Evolutionary conservation across 2,888 invertebrate genomes (phyloP).

Genomic region (Euzophera pinguis): DNA sequence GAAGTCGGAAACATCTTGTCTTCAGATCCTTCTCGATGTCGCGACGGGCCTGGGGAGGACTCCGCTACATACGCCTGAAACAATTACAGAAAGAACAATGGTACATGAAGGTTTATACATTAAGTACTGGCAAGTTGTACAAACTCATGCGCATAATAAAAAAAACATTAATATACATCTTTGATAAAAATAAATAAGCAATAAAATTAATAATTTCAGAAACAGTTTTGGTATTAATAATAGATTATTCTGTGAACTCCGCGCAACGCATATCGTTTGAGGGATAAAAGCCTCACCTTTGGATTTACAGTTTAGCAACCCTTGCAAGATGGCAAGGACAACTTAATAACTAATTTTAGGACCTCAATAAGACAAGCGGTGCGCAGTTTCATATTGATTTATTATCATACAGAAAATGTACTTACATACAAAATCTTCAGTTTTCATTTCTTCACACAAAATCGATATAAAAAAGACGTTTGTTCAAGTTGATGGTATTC

Average conservation of each 20-base stretch:
- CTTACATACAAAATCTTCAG: neutral
- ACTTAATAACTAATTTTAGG: no score
- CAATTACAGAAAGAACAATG: no score
- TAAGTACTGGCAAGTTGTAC: no score
- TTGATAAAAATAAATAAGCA: no score
- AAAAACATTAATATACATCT: no score
- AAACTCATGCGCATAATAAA: no score
- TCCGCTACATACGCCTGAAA: no score
- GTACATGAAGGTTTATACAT: no score
- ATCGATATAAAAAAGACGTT: no score
- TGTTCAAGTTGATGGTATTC: no score
- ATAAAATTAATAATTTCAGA: neutral
- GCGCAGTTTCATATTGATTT: neutral
- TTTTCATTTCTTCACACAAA: neutral
- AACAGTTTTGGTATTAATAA: neutral
- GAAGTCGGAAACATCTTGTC: slow-evolving; percentile 1
- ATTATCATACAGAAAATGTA: neutral
- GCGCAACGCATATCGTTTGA: neutral
- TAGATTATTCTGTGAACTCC: neutral
- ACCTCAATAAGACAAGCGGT: neutral
- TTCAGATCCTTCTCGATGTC: neutral
- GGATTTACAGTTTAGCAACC: neutral
- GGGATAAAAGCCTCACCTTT: neutral
- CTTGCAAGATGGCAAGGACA: neutral
- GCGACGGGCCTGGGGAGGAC: neutral